Percentiles rank a stretch among this genome's conserved stretches.
phyloP scores from a whole-genome alignment of 1,140 invertebrate species.

The Drosophila rufa region DNA sequence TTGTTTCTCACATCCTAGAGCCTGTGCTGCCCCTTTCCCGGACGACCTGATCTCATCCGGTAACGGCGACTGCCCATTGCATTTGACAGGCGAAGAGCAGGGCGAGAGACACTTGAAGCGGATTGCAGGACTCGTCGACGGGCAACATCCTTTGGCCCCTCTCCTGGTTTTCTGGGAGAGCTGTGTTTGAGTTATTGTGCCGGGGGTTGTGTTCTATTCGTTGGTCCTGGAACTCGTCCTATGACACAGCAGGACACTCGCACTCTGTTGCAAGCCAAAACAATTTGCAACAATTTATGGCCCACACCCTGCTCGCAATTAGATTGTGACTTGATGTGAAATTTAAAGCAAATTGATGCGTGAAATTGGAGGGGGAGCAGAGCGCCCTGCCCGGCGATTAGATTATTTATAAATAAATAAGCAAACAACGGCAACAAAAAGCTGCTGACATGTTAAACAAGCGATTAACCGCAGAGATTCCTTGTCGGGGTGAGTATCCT shows the following conservation, averaged over 20 bases:
- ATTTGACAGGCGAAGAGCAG: slow-evolving; percentile 63
- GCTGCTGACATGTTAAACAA: slow-evolving; percentile 80
- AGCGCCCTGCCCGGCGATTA: not conserved
- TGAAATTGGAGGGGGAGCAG: slow-evolving; percentile 39
- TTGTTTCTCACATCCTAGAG: slow-evolving; percentile 30
- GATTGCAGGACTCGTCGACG: slow-evolving; percentile 58
- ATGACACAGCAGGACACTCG: slow-evolving; percentile 66
- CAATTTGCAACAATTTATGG: slow-evolving; percentile 69
- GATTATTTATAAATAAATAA: slow-evolving; percentile 66
- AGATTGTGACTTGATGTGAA: slow-evolving; percentile 52
- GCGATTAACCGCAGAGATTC: slow-evolving; percentile 81
- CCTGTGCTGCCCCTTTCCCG: not conserved
- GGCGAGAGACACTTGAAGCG: slow-evolving; percentile 70
- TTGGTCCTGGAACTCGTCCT: slow-evolving; percentile 28
- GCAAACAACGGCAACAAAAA: slow-evolving; percentile 61
- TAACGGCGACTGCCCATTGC: slow-evolving; percentile 39
- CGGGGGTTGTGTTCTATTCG: slow-evolving; percentile 34
- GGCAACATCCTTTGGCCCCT: slow-evolving; percentile 31
- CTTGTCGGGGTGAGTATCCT: slow-evolving; percentile 8
- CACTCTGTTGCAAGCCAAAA: slow-evolving; percentile 62
- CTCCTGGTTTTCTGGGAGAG: slow-evolving; percentile 14
- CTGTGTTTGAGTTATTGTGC: slow-evolving; percentile 83
- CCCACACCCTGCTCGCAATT: slow-evolving; percentile 35
- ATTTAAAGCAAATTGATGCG: slow-evolving; percentile 59
- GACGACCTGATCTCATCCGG: not conserved